A percentile compares a stretch with the other conserved stretches of the same genome.
Conservation (phyloP, 2,888 invertebrate genomes). For the Leptinotarsa tumamoca region DNA sequence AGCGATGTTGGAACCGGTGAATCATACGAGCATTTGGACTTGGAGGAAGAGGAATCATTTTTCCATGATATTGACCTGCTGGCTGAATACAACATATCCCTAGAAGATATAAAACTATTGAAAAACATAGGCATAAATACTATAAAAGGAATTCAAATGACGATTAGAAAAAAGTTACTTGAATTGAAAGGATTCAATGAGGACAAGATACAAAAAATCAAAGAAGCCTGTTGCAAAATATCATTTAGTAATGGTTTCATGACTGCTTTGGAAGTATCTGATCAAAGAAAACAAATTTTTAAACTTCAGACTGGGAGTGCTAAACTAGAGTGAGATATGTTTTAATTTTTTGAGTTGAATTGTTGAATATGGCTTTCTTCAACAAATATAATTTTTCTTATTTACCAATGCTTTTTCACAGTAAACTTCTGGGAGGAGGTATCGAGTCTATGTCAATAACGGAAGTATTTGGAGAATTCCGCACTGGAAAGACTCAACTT, state of each 20-base stretch:
- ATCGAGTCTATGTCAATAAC: constrained; percentile 88
- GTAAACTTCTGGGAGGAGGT: constrained; percentile 82
- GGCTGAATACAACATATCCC: constrained; percentile 74
- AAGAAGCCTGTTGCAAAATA: constrained; percentile 80
- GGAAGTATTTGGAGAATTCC: constrained; percentile 86
- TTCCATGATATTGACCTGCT: constrained; percentile 82
- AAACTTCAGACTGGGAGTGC: constrained; percentile 76
- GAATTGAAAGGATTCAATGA: constrained; percentile 83
- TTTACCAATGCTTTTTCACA: constrained; percentile 55
- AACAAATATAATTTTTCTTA: background rate
- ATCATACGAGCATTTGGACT: constrained; percentile 60
- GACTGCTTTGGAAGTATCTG: constrained; percentile 80
- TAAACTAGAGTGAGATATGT: constrained; percentile 76
- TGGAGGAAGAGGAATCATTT: constrained; percentile 75
- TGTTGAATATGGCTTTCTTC: background rate
- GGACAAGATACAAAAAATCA: constrained; percentile 79
- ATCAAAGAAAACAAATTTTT: constrained; percentile 79
- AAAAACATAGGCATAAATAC: constrained; percentile 84
- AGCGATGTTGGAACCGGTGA: constrained; percentile 45
- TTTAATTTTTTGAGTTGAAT: background rate
- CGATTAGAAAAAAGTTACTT: constrained; percentile 78
- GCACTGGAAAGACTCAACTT: constrained; percentile 85
- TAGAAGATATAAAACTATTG: constrained; percentile 82
- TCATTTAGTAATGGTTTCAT: constrained; percentile 74
- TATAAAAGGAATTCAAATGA: constrained; percentile 85